These are phyloP conservation scores for Ligdia adustata DNA, from an alignment of 2,888 invertebrate species.

Conservation along the genomic window DNA sequence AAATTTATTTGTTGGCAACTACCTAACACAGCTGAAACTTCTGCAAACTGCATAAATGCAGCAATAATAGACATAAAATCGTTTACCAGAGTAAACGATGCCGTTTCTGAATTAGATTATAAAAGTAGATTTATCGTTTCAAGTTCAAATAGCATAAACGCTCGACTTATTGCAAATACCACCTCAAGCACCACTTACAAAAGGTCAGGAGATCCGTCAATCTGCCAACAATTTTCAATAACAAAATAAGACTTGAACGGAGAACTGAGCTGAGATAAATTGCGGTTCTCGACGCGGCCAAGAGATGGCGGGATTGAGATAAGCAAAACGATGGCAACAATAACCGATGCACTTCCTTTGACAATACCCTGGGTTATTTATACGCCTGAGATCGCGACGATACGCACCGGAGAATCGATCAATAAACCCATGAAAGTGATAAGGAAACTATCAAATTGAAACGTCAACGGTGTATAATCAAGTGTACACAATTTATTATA, in stretches of 20 bases:
- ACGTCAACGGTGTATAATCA: conserved; percentile 68
- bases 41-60: too few relatives aligned
- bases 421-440: conserved; percentile 74
- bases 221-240: conserved; percentile 66
- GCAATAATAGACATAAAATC: neutral
- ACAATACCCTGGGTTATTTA: conserved; percentile 73
- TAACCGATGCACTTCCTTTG: conserved; percentile 81
- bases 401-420: conserved; percentile 71
- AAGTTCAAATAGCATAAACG: conserved; percentile 40
- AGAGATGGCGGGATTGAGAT: conserved; percentile 64
- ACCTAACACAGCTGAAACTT: too few relatives aligned
- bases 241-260: conserved; percentile 63
- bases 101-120: conserved; percentile 10
- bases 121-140: conserved; percentile 21
- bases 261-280: conserved; percentile 66
- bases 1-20: too few relatives aligned
- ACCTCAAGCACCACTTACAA: conserved; percentile 34
- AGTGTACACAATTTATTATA: conserved; percentile 53
- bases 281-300: conserved; percentile 56
- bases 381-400: conserved; percentile 65
- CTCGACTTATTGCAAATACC: conserved; percentile 36
- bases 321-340: conserved; percentile 75
- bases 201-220: conserved; percentile 50
- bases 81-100: conserved; percentile 2
- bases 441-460: conserved; percentile 74